Evolutionary conservation across 2,113 vertebrate species (phyloP), one percentile per base, ranked within the genome.

Genomic region (Thalassarche chlororhynchos): DNA sequence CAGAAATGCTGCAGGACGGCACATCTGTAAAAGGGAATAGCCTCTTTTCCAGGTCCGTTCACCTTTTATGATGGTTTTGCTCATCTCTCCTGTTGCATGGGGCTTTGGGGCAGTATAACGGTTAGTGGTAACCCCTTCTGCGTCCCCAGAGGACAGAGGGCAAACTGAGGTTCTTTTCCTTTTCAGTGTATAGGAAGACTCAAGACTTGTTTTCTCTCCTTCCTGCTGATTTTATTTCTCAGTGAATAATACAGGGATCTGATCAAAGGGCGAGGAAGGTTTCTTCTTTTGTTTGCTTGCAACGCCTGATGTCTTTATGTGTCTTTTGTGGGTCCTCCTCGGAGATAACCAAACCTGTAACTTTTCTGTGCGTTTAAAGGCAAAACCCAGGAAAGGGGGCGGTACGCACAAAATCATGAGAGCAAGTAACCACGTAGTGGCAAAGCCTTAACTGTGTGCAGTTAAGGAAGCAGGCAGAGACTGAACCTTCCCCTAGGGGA

Each of bases 321-420:
- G 29, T 66, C 49, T 70, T 75, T 55, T 86, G 16, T 38, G 16
- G 4, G 5, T 75, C 21, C 29, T 75, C 14, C 47, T 79, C 5
- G 31, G 40, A 81, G 34, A 61, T 14, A 70, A 38, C 28, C 24
- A 52, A 93, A 75, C 19, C 5, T 20, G 9, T 46, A 62, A 44
- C 4, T 74, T 88, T 54, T 51, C 32, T 62, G 26, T 71, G 23
- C 46, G 8, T 89, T 88, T 78, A 44, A 82, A 71, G 42, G 17
- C 21, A 77, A 74, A 84, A 64, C 17, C 18, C 20, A 34, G 55
- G 32, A 46, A 70, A n/a, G 20, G 10, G 31, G 8, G 25, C 2
- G 1, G 10, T 34, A 77, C 0, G 0, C 23, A 60, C 4, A 66
- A 23, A 74, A 80, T 42, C 10, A 1, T 21, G 65, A 61, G 19